phyloP scores from a whole-genome alignment of 2,113 vertebrate genomes.

The Platycercus adscitus region DNA sequence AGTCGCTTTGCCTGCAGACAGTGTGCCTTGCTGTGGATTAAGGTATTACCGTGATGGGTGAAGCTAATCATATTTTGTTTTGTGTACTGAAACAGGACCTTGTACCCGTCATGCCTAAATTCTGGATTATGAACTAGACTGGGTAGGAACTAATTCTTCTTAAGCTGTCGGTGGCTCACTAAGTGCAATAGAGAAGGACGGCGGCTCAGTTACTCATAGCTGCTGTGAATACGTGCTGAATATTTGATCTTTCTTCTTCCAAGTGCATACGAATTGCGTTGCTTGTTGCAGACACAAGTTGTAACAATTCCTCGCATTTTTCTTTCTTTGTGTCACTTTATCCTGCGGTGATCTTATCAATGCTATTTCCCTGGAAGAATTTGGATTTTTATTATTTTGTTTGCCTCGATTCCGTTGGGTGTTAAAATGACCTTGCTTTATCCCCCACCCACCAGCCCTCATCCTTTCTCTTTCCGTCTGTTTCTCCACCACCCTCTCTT shows the following conservation, averaged over 20 bases:
- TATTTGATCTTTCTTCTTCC: constrained; percentile 4
- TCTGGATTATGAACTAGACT: constrained; percentile 16
- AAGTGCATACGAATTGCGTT: neutral
- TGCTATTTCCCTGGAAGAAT: constrained; percentile 23
- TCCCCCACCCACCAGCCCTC: constrained; percentile 1
- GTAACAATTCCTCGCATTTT: constrained; percentile 37
- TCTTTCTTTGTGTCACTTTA: constrained; percentile 39
- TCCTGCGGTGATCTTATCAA: neutral
- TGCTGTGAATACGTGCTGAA: neutral
- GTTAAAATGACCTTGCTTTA: constrained; percentile 16
- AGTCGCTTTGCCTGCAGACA: constrained; percentile 8
- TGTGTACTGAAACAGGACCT: constrained; percentile 29
- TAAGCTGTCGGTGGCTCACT: neutral
- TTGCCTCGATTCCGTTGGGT: constrained; percentile 19
- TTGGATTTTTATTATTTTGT: neutral
- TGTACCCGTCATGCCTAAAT: neutral
- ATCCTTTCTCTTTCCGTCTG: neutral
- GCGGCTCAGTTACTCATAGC: neutral
- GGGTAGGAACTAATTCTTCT: constrained; percentile 33
- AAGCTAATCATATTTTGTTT: constrained; percentile 15
- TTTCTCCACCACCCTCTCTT: constrained; percentile 28
- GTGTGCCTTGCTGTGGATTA: constrained; percentile 27
- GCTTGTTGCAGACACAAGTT: constrained; percentile 7
- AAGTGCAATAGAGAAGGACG: neutral
- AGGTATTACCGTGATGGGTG: neutral